Base-by-base conservation (phyloP, 2,113 vertebrate genomes). In the Octodon degus region DNA sequence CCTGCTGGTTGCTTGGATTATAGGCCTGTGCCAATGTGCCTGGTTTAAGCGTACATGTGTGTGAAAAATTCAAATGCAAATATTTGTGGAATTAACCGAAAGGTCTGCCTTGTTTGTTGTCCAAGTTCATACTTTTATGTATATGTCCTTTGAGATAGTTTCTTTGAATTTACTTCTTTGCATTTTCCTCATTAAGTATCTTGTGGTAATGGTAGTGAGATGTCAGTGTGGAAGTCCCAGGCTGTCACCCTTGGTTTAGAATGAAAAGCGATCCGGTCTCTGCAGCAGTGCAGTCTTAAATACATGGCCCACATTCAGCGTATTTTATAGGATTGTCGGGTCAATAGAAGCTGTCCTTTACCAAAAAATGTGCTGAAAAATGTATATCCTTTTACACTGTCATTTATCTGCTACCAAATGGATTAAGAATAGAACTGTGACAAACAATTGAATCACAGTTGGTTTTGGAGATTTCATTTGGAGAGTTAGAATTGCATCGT, bases 1-100 rank as follows among this genome's bases (percentile, higher is more conserved):
- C 62, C 62, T 63, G 24, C 24, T 27, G 62, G 62, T 63, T 63
- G 62, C 62, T 63, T 63, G 22, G 62, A 25, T 63, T 25, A 63
- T 63, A 63, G 62, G 7, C 62, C 24, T 10, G 62, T 24, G 62
- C 24, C 62, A 63, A 10, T 25, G 24, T 63, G 60, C 62, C 62
- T 63, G 22, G 62, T 63, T 63, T 63, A 27, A 63, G 62, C 25
- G 25, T 63, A 63, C 62, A 63, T 63, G 62, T 63, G 62, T 24
- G 62, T 85, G 20, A 85, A 94, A 96, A 76, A 16, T 80, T 68
- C 70, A 76, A 72, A 70, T 50, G 53, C 30, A 86, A 30, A 93
- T 13, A n/a, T 63, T 55, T 55, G 7, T 53, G 20, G 50, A 50
- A 37, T 68, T 55, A 84, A 81, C 34, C 20, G 40, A 76, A 77